Evolutionary conservation across 2,888 invertebrate species (phyloP).

Genomic region (Odontocerum albicorne): DNA sequence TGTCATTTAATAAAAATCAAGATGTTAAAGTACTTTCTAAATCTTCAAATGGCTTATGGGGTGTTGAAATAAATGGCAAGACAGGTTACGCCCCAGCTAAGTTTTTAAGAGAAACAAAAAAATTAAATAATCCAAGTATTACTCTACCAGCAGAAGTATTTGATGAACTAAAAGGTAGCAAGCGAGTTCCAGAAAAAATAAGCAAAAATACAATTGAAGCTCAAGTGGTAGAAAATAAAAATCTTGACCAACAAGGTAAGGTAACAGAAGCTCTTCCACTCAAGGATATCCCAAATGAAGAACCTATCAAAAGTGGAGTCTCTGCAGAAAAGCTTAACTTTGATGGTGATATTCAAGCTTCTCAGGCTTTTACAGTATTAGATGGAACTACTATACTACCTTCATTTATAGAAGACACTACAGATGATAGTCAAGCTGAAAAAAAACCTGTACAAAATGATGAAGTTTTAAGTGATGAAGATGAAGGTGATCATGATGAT

Average conservation of each 20-base stretch:
- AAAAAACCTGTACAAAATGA: neutral
- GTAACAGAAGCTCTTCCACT: slow-evolving; percentile 41
- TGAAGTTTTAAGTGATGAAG: neutral
- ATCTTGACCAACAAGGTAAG: slow-evolving; percentile 36
- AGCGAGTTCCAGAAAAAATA: slow-evolving; percentile 27
- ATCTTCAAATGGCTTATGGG: slow-evolving; percentile 68
- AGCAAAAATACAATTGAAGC: slow-evolving; percentile 20
- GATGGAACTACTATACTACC: slow-evolving; percentile 73
- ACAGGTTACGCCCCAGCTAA: slow-evolving; percentile 66
- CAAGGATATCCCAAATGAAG: slow-evolving; percentile 10
- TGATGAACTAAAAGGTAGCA: slow-evolving; percentile 39
- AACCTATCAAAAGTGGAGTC: slow-evolving; percentile 1
- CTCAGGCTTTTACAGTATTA: slow-evolving; percentile 46
- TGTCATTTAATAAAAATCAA: slow-evolving; percentile 62
- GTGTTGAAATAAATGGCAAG: slow-evolving; percentile 66
- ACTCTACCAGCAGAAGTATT: slow-evolving; percentile 49
- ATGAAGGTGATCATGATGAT: neutral
- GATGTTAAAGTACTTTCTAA: slow-evolving; percentile 69
- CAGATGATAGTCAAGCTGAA: too few relatives aligned
- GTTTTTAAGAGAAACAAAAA: slow-evolving; percentile 62
- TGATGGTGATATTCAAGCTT: slow-evolving; percentile 8
- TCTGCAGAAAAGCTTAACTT: neutral
- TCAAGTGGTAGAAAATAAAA: slow-evolving; percentile 11
- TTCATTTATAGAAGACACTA: neutral
- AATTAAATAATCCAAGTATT: slow-evolving; percentile 48